Conservation (phyloP, 2,888 invertebrate genomes). For the Dicycla oo region DNA sequence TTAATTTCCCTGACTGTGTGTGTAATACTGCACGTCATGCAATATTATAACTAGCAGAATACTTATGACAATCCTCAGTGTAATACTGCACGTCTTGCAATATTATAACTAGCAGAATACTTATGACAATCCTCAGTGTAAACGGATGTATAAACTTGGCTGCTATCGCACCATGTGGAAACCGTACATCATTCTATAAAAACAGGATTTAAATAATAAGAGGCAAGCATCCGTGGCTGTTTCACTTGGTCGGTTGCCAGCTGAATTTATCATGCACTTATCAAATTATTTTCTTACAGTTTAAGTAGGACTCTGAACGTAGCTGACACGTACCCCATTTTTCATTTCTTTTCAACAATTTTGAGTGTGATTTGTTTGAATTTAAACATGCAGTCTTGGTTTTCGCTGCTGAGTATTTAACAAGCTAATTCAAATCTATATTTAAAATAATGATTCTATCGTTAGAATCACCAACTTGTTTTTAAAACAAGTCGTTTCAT, state of each 20-base stretch:
- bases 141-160: slow-evolving; percentile 29
- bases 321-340: slow-evolving; percentile 46
- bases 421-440: not conserved
- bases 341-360: slow-evolving; percentile 54
- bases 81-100: no score
- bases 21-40: not conserved
- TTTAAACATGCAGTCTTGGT: slow-evolving; percentile 20
- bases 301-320: slow-evolving; percentile 41
- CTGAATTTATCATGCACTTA: slow-evolving; percentile 57
- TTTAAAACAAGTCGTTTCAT: no score
- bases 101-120: not conserved
- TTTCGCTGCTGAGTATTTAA: not conserved
- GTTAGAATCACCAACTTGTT: not conserved
- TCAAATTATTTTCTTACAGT: slow-evolving; percentile 51
- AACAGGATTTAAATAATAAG: slow-evolving; percentile 39
- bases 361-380: slow-evolving; percentile 42
- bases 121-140: slow-evolving; percentile 23
- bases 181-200: slow-evolving; percentile 34
- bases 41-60: not conserved
- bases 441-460: not conserved
- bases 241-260: slow-evolving; percentile 51
- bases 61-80: slow-evolving; percentile 23
- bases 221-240: slow-evolving; percentile 18
- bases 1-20: not conserved
- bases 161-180: slow-evolving; percentile 21